A percentile compares a stretch with the other conserved stretches of the same genome.
phyloP scores from a whole-genome alignment of 1,140 invertebrate genomes.

The Rhizoglyphus robini region DNA sequence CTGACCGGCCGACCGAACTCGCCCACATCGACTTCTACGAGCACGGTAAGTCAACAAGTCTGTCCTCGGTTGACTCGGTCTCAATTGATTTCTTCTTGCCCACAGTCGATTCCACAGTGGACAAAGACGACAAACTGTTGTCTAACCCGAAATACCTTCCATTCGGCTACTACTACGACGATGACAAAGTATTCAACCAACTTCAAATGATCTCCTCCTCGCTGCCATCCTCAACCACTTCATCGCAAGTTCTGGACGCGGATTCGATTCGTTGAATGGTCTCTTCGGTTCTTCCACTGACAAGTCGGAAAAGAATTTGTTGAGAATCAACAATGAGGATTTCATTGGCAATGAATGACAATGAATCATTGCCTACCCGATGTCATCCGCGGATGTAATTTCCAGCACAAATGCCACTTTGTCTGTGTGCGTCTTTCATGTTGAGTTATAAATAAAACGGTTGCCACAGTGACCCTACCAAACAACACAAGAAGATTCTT shows the following conservation, averaged over 20 bases:
- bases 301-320: too few species aligned
- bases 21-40: neutral
- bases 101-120: neutral
- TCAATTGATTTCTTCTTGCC: too few species aligned
- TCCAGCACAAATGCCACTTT: too few species aligned
- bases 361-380: too few species aligned
- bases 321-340: too few species aligned
- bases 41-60: neutral
- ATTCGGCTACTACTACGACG: neutral
- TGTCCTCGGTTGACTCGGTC: neutral
- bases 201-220: neutral
- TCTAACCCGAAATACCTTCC: neutral
- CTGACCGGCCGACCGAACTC: neutral
- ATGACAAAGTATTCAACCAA: neutral
- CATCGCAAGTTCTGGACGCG: neutral
- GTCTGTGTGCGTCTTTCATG: too few species aligned
- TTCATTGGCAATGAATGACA: too few species aligned
- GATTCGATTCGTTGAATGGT: neutral
- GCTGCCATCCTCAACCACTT: neutral
- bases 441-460: too few species aligned
- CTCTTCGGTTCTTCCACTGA: neutral
- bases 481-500: too few species aligned
- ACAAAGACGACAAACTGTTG: neutral
- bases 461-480: too few species aligned
- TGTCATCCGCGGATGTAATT: too few species aligned